Evolutionary conservation across 1,140 invertebrate genomes (phyloP).

Genomic region (Fopius arisanus): DNA sequence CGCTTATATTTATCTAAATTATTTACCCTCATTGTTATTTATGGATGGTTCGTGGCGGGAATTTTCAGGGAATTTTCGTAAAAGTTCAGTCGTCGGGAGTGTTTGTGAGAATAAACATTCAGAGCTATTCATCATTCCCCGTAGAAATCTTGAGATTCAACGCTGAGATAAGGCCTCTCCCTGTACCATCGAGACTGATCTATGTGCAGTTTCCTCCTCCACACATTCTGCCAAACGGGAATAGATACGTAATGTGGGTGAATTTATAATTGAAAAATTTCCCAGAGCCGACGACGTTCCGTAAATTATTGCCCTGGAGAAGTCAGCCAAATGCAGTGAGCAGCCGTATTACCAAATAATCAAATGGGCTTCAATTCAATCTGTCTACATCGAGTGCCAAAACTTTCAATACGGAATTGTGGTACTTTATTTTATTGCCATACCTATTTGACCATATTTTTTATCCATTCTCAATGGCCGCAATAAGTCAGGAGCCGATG

Average conservation of each 20-base stretch:
- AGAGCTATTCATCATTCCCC: conserved; percentile 39
- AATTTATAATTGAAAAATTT: conserved; percentile 42
- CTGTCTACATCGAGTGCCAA: not conserved
- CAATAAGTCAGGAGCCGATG: not conserved
- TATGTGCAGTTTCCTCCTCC: conserved; percentile 24
- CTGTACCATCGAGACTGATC: conserved; percentile 22
- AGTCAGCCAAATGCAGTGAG: not conserved
- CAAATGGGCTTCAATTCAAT: conserved; percentile 9
- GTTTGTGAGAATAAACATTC: conserved; percentile 1
- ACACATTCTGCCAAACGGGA: not conserved
- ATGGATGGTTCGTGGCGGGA: not conserved
- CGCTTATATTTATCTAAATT: not conserved
- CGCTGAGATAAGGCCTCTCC: conserved; percentile 20
- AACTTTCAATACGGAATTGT: not conserved
- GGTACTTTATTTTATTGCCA: conserved; percentile 8
- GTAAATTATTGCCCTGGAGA: not conserved
- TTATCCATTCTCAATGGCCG: not conserved
- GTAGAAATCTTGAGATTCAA: conserved; percentile 36
- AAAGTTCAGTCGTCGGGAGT: not conserved
- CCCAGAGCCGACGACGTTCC: conserved; percentile 11
- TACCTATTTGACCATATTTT: not conserved
- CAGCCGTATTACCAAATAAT: conserved; percentile 8
- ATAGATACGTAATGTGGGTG: conserved; percentile 29
- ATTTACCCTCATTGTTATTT: not conserved
- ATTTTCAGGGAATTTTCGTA: not conserved